Evolutionary conservation across 2,113 vertebrate species (phyloP), one percentile per base, ranked within the genome.

Genomic region (Neogale vison): DNA sequence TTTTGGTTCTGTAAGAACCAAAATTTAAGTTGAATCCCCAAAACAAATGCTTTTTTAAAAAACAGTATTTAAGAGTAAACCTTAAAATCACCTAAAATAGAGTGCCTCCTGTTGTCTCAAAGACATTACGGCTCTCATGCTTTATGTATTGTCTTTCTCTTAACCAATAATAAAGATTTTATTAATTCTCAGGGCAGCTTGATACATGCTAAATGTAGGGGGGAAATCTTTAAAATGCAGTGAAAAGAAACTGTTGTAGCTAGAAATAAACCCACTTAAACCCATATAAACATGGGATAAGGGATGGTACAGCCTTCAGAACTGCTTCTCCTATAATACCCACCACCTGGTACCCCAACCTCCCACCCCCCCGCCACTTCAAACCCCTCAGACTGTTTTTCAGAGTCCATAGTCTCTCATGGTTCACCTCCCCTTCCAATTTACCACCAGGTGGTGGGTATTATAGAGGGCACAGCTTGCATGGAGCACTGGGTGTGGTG

Each of bases 1-100:
- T 55, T 90, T 95, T 47, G 8, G 45, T 90, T 96, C 90, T 65
- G 0, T 65, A 92, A 72, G 50, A 96, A 52, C 6, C 6, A 72
- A 88, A 93, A 61, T 85, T 90, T 79, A 93, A 81, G 6, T 90
- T 76, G 92, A 80, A 94, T 93, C 65, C 36, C 42, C 31, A 36
- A 82, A 77, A 45, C 42, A 82, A 72, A 63, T 95, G 11, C 57
- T 39, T 23, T 72, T 80, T 84, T 21, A 24, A 95, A 77, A 69
- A 69, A 79, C 20, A 79, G 23, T 18, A 63, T 77, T 96, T 55
- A 93, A 74, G 45, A 57, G 36, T 86, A 42, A 79, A 63, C n/a
- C 52, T 74, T 87, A 86, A 39, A 97, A 18, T 76, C 29, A 15
- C 36, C 6, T 45, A 84, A 65, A 89, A 55, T 34, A 76, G 36